These are phyloP conservation scores for Parthenolecanium corni DNA, from an alignment of 2,888 invertebrate genomes.

Conservation along the genomic window DNA sequence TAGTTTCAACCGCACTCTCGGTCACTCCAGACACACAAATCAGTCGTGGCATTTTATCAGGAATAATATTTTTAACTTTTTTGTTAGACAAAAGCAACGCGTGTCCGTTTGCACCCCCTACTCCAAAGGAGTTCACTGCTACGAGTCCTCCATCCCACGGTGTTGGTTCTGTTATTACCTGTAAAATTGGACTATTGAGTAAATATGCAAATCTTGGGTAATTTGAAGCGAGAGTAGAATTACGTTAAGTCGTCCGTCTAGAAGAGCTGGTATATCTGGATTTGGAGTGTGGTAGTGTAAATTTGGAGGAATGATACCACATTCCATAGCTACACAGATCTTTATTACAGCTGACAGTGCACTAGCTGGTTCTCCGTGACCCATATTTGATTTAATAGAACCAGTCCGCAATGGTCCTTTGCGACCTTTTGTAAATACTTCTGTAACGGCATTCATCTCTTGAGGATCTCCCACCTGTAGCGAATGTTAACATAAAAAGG, in stretches of 20 bases:
- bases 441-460: constrained; percentile 88
- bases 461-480: constrained; percentile 90
- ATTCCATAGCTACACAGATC: constrained; percentile 87
- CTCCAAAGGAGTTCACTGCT: constrained; percentile 33
- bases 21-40: constrained; percentile 44
- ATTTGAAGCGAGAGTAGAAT: not conserved
- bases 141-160: constrained; percentile 31
- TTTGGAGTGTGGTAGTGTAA: constrained; percentile 81
- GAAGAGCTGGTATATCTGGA: constrained; percentile 74
- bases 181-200: not conserved
- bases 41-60: constrained; percentile 34
- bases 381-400: constrained; percentile 97
- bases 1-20: constrained; percentile 40
- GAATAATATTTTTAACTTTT: constrained; percentile 34
- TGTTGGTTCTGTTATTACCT: constrained; percentile 29
- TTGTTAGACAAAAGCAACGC: constrained; percentile 30
- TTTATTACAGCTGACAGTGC: constrained; percentile 86
- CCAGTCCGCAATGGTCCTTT: constrained; percentile 74
- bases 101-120: constrained; percentile 32
- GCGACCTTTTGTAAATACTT: constrained; percentile 65
- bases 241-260: constrained; percentile 72
- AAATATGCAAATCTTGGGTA: not conserved
- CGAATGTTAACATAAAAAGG: too few relatives aligned
- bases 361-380: constrained; percentile 89
- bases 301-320: constrained; percentile 80